phyloP scores from a whole-genome alignment of 2,113 vertebrate genomes.

The Desmodus rotundus region DNA sequence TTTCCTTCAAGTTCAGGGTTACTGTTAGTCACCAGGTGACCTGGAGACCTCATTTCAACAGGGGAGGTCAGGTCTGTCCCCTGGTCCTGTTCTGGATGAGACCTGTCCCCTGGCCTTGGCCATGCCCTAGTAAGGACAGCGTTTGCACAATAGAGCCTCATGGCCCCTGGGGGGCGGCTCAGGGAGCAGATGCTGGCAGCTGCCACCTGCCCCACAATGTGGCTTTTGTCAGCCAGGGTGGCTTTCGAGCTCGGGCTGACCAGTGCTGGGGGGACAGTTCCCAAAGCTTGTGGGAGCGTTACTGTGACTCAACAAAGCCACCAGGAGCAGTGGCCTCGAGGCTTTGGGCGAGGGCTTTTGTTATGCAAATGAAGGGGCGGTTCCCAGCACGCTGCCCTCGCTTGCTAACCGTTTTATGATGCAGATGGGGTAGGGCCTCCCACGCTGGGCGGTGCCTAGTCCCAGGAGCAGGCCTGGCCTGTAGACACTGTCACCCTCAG shows the following conservation, averaged over 20 bases:
- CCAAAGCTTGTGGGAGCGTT: not conserved
- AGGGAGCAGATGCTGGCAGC: conserved; percentile 60
- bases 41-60: not conserved
- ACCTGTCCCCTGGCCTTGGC: not conserved
- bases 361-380: conserved; percentile 56
- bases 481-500: not conserved
- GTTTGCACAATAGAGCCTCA: fast-evolving
- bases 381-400: fast-evolving
- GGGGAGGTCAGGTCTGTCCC: not conserved
- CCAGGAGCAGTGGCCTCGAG: fast-evolving
- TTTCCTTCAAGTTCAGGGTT: not conserved
- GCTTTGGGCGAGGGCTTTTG: conserved; percentile 16
- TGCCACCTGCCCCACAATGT: conserved; percentile 24
- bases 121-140: not conserved
- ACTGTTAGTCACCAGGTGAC: not conserved
- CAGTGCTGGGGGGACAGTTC: conserved; percentile 16
- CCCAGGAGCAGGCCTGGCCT: fast-evolving
- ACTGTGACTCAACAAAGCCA: conserved; percentile 32
- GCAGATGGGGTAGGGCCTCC: not conserved
- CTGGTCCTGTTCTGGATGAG: not conserved
- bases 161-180: not conserved
- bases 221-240: conserved; percentile 53
- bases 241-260: conserved; percentile 1
- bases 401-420: not conserved
- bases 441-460: not conserved